phyloP scores from a whole-genome alignment of 1,140 invertebrate species.

The Trichomalopsis sarcophagae region DNA sequence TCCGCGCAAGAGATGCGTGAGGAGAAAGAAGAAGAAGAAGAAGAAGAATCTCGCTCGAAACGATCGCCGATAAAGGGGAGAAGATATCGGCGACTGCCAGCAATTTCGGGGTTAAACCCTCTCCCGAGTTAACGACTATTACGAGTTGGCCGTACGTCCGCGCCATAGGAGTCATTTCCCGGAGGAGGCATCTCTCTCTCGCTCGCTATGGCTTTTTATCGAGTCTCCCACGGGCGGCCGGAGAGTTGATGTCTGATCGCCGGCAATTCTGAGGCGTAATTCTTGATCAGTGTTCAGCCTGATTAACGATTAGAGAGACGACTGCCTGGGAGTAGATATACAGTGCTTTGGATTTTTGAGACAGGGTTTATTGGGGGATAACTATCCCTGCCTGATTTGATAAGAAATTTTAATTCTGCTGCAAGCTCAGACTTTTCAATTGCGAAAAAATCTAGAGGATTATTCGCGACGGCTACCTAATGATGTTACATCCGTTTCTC shows the following conservation, averaged over 20 bases:
- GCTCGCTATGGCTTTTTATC: background rate
- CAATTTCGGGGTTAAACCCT: conserved; percentile 6
- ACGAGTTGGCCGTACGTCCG: background rate
- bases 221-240: background rate
- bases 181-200: background rate
- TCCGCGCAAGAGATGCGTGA: too few relatives aligned
- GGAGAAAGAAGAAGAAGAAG: background rate
- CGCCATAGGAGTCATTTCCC: background rate
- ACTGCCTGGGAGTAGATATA: too few relatives aligned
- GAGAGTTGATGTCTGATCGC: background rate
- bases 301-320: too few relatives aligned
- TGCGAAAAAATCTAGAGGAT: too few relatives aligned
- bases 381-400: too few relatives aligned
- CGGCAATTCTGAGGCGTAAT: background rate
- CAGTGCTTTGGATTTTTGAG: too few relatives aligned
- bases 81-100: background rate
- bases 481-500: too few relatives aligned
- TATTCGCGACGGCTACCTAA: too few relatives aligned
- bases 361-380: too few relatives aligned
- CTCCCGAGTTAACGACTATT: conserved; percentile 11
- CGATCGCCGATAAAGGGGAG: background rate
- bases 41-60: background rate
- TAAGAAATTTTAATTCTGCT: too few relatives aligned
- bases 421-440: too few relatives aligned
- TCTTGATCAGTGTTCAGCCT: background rate